A percentile compares a stretch with the other conserved stretches of the same genome.
phyloP scores from a whole-genome alignment of 2,113 vertebrate genomes.

The Dicerorhinus sumatrensis region DNA sequence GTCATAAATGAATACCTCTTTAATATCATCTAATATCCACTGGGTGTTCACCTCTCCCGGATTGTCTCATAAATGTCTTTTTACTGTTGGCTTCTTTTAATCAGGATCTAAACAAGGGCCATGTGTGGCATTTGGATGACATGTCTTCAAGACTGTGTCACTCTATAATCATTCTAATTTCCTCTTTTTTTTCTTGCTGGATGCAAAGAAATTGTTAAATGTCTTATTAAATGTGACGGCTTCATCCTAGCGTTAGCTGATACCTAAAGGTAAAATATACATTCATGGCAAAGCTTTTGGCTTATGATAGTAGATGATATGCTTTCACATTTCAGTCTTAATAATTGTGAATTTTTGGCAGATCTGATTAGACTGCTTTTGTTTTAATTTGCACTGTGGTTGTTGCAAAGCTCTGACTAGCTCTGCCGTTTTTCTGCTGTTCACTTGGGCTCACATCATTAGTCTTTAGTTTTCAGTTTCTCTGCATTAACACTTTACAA shows the following conservation, averaged over 20 bases:
- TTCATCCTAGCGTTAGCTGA: not conserved
- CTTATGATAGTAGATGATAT: not conserved
- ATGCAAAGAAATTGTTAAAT: not conserved
- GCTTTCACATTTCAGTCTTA: not conserved
- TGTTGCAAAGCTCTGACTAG: not conserved
- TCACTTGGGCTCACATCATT: not conserved
- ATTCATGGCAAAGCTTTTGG: not conserved
- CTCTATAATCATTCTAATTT: not conserved
- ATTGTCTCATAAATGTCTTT: not conserved
- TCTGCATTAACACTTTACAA: not conserved
- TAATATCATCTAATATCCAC: not conserved
- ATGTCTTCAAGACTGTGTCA: not conserved
- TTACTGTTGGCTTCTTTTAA: not conserved
- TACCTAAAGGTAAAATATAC: not conserved
- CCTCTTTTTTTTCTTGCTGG: not conserved
- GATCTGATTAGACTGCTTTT: not conserved
- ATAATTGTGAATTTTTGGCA: not conserved
- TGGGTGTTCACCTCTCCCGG: not conserved
- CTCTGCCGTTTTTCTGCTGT: not conserved
- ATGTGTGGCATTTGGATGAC: not conserved
- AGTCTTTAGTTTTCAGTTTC: not conserved
- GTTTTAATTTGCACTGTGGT: not conserved
- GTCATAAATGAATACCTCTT: not conserved
- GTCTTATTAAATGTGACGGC: not conserved
- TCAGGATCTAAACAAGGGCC: not conserved